Evolutionary conservation across 2,888 invertebrate genomes (phyloP).

Genomic region (Lithophane socia): DNA sequence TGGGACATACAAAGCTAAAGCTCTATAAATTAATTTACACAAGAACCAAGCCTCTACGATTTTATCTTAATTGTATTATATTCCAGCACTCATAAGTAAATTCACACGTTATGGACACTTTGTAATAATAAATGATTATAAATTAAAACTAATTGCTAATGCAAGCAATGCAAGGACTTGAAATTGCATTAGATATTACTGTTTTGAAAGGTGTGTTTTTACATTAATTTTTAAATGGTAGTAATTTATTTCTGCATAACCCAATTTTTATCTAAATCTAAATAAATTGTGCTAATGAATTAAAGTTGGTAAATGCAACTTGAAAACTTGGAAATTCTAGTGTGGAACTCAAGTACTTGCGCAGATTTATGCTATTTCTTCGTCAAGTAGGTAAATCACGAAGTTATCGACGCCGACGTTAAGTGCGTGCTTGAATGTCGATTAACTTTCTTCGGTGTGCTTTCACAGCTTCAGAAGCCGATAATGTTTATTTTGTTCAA

Average conservation of each 20-base stretch:
- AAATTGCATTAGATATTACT: conserved; percentile 16
- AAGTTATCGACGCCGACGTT: conserved; percentile 47
- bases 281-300: conserved; percentile 7
- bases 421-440: conserved; percentile 54
- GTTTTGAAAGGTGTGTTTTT: conserved; percentile 25
- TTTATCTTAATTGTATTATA: conserved; percentile 59
- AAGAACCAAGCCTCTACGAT: conserved; percentile 56
- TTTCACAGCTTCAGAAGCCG: conserved; percentile 49
- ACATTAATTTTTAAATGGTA: conserved; percentile 32
- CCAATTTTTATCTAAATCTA: neutral
- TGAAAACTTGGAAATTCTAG: conserved; percentile 9
- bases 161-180: conserved; percentile 2
- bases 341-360: neutral
- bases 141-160: conserved; percentile 46
- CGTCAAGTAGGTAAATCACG: conserved; percentile 48
- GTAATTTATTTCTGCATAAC: conserved; percentile 1
- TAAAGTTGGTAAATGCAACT: conserved; percentile 2
- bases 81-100: conserved; percentile 42
- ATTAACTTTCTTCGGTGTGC: conserved; percentile 56
- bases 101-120: conserved; percentile 29
- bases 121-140: conserved; percentile 34
- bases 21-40: conserved; percentile 46
- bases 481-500: conserved; percentile 49
- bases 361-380: conserved; percentile 32
- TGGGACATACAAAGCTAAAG: conserved; percentile 17